These are phyloP conservation scores for Microctenopoma lineatum DNA, from an alignment of 2,797 vertebrate genomes.

Conservation along the genomic window DNA sequence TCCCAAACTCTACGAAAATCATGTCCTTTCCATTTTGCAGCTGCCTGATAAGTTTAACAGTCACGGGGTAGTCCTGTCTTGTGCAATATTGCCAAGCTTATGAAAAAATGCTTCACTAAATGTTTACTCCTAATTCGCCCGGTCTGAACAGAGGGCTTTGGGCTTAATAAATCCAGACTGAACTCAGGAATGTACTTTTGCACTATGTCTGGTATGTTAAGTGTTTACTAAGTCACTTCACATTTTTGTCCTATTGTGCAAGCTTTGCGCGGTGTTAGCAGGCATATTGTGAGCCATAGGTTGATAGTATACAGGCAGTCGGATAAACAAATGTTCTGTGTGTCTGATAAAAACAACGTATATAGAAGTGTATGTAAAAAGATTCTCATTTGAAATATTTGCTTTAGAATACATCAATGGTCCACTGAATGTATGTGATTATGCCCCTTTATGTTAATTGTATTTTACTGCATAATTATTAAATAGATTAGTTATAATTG, in stretches of 20 bases:
- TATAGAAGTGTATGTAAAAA: background rate
- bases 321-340: background rate
- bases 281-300: background rate
- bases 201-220: slow-evolving; percentile 7
- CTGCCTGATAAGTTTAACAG: slow-evolving; percentile 55
- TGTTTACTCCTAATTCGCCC: slow-evolving; percentile 13
- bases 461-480: slow-evolving; percentile 5
- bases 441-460: background rate
- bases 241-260: background rate
- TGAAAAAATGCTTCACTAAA: slow-evolving; percentile 27
- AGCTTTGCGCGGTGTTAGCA: background rate
- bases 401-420: background rate
- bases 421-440: background rate
- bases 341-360: background rate
- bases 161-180: slow-evolving; percentile 5
- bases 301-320: background rate
- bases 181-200: slow-evolving; percentile 13
- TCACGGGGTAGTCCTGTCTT: slow-evolving; percentile 26
- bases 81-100: slow-evolving; percentile 41
- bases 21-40: slow-evolving; percentile 60
- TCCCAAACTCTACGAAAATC: slow-evolving; percentile 57
- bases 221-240: slow-evolving; percentile 16
- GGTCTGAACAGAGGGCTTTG: slow-evolving; percentile 4
- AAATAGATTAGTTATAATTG: slow-evolving; percentile 10
- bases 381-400: background rate